Evolutionary conservation across 1,140 invertebrate species (phyloP), one percentile per base, ranked within the genome.

Genomic region (Bombus turneri): DNA sequence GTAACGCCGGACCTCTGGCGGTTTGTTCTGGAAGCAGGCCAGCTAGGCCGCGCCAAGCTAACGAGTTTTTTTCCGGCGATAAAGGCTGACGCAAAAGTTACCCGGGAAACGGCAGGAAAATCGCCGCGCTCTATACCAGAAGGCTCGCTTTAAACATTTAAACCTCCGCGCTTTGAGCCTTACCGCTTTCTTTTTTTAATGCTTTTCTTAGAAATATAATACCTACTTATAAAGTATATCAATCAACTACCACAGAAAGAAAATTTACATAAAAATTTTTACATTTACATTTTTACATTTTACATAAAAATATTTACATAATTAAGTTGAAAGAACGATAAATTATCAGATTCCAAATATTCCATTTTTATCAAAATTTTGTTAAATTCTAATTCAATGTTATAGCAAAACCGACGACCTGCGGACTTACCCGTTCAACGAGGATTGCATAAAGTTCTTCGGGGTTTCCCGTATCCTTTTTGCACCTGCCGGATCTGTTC

Each of bases 1-100:
- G 53, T 43, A 85, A 62, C 57, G 85, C 31, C 86, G 78, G 91
- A 90, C 92, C 92, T 88, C 92, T 91, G 72, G 77, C 85, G 90
- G 90, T 28, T 28, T 39, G 64, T 73, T 86, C 81, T 85, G 75
- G 81, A 91, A 91, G 22, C 83, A 57, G 34, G 66, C 85, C 81
- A 87, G 79, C 69, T 86, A 86, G 81, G 81, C 81, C 66, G 85
- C 69, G 62, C n/a, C 82, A 47, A 74, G 57, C 74, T 86, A 85
- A 89, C 88, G 80, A 81, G 83, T 91, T 91, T 88, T 89, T 85
- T 83, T 47, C 72, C 59, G 43, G 64, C 66, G 81, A 87, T 85
- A 87, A 88, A 87, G 71, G 53, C 43, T 85, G 81, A 89, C 78
- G 86, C 86, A 85, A 84, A 84, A 82, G 57, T 89, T 82, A 84